Evolutionary conservation across 2,888 invertebrate species (phyloP).

Genomic region (Trissoscelio sp.): DNA sequence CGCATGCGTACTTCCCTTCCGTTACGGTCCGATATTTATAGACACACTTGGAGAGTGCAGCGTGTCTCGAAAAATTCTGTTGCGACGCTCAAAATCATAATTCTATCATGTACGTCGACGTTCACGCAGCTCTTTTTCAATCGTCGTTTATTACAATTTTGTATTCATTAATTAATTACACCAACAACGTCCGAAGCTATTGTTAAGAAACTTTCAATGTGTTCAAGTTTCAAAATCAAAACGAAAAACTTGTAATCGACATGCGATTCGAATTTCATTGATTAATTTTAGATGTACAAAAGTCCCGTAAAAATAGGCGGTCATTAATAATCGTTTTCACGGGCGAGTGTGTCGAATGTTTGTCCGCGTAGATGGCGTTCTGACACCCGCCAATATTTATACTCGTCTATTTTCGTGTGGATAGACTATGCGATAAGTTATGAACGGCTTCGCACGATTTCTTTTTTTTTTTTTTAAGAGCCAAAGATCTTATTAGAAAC

Average conservation of each 20-base stretch:
- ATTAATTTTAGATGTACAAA: neutral
- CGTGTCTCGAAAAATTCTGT: conserved; percentile 76
- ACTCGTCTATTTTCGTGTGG: conserved; percentile 51
- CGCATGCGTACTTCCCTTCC: neutral
- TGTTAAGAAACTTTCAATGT: too few species aligned
- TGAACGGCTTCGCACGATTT: conserved; percentile 50
- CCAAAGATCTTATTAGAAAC: conserved; percentile 36
- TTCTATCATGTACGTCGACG: conserved; percentile 48
- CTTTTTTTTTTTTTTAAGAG: conserved; percentile 6
- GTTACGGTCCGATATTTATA: conserved; percentile 78
- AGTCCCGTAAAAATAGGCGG: conserved; percentile 21
- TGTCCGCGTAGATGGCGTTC: conserved; percentile 20
- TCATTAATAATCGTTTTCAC: conserved; percentile 29
- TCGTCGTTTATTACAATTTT: too few species aligned
- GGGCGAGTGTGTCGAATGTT: conserved; percentile 7
- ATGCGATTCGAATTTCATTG: neutral
- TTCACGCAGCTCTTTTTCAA: too few species aligned
- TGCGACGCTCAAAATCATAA: conserved; percentile 69
- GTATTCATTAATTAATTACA: too few species aligned
- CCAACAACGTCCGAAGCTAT: too few species aligned
- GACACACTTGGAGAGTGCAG: conserved; percentile 75
- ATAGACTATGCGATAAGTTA: conserved; percentile 45
- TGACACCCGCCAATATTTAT: conserved; percentile 51
- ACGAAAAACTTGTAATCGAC: too few species aligned
- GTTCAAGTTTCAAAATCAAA: too few species aligned